phyloP scores from a whole-genome alignment of 2,113 vertebrate genomes.

The Picathartes gymnocephalus region DNA sequence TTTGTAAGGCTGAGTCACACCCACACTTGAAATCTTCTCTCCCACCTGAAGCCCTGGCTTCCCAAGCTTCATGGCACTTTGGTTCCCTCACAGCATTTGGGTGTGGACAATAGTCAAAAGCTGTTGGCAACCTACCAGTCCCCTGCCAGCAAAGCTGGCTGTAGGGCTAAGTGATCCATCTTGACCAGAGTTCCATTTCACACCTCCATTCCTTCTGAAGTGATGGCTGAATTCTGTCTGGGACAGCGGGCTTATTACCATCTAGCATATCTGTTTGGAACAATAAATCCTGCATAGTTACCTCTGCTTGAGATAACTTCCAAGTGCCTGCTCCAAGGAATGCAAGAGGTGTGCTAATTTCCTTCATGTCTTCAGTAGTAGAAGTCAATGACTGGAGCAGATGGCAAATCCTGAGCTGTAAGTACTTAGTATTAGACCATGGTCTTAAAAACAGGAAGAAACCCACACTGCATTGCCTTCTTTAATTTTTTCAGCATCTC shows the following conservation, averaged over 20 bases:
- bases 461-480: not conserved
- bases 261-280: no score
- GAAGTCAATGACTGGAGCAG: not conserved
- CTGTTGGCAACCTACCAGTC: not conserved
- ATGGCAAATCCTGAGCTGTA: not conserved
- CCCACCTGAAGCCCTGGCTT: not conserved
- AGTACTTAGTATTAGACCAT: accelerated
- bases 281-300: not conserved
- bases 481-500: not conserved
- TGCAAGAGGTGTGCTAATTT: not conserved
- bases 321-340: not conserved
- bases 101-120: not conserved
- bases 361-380: not conserved
- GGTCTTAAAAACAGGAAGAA: not conserved
- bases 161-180: not conserved
- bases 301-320: not conserved
- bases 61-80: not conserved
- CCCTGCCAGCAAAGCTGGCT: not conserved
- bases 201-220: not conserved
- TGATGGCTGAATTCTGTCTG: not conserved
- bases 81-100: not conserved
- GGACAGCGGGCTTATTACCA: not conserved
- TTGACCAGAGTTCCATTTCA: not conserved
- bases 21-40: not conserved
- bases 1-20: not conserved